Conservation (phyloP, 1,140 invertebrate species). For the Schmidtea mediterranea region DNA sequence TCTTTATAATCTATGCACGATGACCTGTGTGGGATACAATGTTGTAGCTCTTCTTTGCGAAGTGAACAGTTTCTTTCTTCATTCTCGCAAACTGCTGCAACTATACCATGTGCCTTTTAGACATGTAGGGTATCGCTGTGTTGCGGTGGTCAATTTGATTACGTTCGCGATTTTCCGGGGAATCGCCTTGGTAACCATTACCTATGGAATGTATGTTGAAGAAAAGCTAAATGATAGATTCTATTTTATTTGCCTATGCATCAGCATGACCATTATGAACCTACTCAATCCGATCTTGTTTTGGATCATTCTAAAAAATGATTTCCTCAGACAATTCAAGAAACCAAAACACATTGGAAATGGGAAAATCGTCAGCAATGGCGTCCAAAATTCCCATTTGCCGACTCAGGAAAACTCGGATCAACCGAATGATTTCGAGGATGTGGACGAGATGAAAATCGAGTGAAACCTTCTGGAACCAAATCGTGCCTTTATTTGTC, state of each 20-base stretch:
- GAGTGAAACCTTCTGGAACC: too few species aligned
- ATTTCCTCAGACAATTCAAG: conserved; percentile 11
- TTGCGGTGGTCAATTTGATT: conserved; percentile 1
- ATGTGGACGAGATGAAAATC: too few species aligned
- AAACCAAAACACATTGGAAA: too few species aligned
- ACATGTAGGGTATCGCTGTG: not conserved
- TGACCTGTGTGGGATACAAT: conserved; percentile 1
- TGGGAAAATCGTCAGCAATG: too few species aligned
- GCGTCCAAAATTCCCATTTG: too few species aligned
- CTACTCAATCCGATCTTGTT: conserved; percentile 16
- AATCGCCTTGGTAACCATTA: conserved; percentile 9
- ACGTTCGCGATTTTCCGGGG: not conserved
- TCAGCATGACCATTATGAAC: conserved; percentile 15
- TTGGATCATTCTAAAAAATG: conserved; percentile 16
- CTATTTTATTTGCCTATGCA: conserved; percentile 11
- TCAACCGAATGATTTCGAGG: too few species aligned
- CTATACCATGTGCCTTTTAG: conserved; percentile 2
- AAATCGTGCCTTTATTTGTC: too few species aligned
- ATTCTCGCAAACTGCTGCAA: conserved; percentile 6
- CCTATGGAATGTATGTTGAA: conserved; percentile 11
- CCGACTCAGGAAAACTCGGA: too few species aligned
- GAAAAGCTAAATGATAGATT: conserved; percentile 9
- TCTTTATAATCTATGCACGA: conserved; percentile 15
- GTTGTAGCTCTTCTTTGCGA: conserved; percentile 3
- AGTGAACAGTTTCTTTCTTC: conserved; percentile 6